A percentile compares a stretch with the other conserved stretches of the same genome.
phyloP scores from a whole-genome alignment of 37 sponge, comb jelly and placozoan species.

The Oscarella lobularis region DNA sequence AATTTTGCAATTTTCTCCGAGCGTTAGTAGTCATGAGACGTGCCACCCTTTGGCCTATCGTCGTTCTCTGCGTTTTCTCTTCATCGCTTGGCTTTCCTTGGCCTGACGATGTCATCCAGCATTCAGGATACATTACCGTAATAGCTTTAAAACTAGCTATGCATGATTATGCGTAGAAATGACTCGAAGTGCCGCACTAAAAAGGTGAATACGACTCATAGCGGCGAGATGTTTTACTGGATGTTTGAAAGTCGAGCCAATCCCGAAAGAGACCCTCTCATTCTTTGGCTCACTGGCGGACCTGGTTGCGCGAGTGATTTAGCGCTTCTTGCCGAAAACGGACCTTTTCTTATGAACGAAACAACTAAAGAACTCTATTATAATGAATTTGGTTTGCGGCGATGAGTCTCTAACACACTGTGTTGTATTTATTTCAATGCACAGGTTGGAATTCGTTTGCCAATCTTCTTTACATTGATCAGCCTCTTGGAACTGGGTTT shows the following conservation, averaged over 20 bases:
- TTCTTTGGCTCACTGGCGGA: constrained; percentile 43
- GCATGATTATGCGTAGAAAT: too few species aligned
- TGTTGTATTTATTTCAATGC: not conserved
- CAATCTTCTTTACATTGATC: constrained; percentile 40
- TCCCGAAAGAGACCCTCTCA: constrained; percentile 30
- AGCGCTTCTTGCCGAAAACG: constrained; percentile 35
- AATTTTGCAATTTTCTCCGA: too few species aligned
- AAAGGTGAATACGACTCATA: constrained; percentile 7
- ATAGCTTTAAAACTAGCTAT: too few species aligned
- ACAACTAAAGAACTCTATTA: constrained; percentile 11
- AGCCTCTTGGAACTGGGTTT: constrained; percentile 40
- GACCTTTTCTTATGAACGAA: constrained; percentile 33
- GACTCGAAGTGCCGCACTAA: too few species aligned
- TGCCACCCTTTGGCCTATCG: too few species aligned
- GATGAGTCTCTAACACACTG: not conserved
- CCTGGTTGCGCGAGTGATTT: constrained; percentile 41
- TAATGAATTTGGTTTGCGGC: constrained; percentile 27
- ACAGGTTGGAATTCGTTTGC: constrained; percentile 41
- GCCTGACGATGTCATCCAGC: constrained; percentile 33
- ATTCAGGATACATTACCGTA: constrained; percentile 23
- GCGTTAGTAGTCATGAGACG: too few species aligned
- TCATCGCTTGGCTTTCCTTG: not conserved
- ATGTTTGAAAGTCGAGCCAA: constrained; percentile 32
- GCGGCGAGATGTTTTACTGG: constrained; percentile 42
- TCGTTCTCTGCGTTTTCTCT: too few species aligned